Conservation (phyloP, 1,140 invertebrate genomes). For the Drosophila malerkotliana region DNA sequence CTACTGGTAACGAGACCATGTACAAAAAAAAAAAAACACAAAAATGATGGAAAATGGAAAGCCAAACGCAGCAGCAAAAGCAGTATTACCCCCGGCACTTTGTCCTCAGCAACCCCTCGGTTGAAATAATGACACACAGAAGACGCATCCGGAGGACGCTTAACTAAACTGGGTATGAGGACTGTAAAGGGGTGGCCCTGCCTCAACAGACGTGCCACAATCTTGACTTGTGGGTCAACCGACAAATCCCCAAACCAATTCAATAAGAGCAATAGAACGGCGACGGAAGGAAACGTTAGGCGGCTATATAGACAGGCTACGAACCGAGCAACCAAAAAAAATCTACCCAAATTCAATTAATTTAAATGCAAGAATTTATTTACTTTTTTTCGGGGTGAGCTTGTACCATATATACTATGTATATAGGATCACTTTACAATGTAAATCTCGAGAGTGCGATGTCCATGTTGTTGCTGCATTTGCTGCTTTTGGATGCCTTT, state of each 20-base stretch:
- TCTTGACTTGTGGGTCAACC: conserved; percentile 75
- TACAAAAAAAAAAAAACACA: conserved; percentile 12
- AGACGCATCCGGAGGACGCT: conserved; percentile 65
- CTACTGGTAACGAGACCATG: conserved; percentile 20
- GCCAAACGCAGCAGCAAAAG: conserved; percentile 15
- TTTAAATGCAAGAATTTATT: conserved; percentile 71
- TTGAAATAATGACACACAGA: conserved; percentile 50
- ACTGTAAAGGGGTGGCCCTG: conserved; percentile 9
- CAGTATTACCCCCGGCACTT: conserved; percentile 8
- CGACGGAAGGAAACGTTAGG: neutral
- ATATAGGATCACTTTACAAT: conserved; percentile 76
- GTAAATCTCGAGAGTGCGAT: conserved; percentile 81
- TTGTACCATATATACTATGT: conserved; percentile 15
- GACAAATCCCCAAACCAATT: conserved; percentile 79
- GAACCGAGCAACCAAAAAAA: conserved; percentile 34
- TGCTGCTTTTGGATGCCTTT: conserved; percentile 21
- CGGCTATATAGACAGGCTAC: neutral
- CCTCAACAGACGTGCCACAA: conserved; percentile 42
- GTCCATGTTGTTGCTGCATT: conserved; percentile 53
- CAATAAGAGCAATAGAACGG: conserved; percentile 73
- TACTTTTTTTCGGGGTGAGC: conserved; percentile 50
- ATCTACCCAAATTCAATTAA: conserved; percentile 76
- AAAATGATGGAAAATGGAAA: conserved; percentile 36
- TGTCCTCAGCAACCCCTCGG: neutral
- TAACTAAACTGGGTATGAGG: conserved; percentile 39